Base-by-base conservation (phyloP, 1,140 invertebrate genomes). In the Steinernema khuongi region DNA sequence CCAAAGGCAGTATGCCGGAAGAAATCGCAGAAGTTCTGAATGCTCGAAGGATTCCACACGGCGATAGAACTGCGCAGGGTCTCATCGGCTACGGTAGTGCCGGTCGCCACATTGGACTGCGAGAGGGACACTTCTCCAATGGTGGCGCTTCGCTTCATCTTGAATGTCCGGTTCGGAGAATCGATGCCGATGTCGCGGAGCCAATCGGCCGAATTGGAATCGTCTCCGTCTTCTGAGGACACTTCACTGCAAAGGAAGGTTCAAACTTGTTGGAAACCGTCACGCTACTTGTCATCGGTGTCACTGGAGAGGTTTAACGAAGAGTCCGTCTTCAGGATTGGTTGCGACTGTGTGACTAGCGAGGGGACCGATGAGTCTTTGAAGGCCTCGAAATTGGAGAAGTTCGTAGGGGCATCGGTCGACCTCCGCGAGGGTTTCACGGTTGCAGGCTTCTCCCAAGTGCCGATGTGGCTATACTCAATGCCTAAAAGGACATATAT, bases 181-280 rank as follows among this genome's bases (percentile, higher is more conserved):
- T 60, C 19, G 50, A 60, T 60, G 11, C 50, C 50, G 50, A 60
- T 60, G 50, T 26, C 50, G 11, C 50, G 50, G 50, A 60, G 50
- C 50, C 50, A 60, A 22, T 60, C 50, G 19, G 50, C 50, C 14
- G 11, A 11, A 22, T 22, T 22, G 7, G 50, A 60, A 4, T 60
- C 50, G 50, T 11, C 4, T n/a, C 50, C 50, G 4, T 60, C 50
- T 14, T 60, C 50, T 7, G 50, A 60, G 4, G 11, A 14, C 19
- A 22, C 7, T 7, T 60, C 50, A 14, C 19, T 22, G 22, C 11
- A 14, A 4, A 11, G 26, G 26, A 26, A 22, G 26, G 11, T 60
- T 26, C 7, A 60, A 17, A 60, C 22, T 60, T 26, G 50, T n/a
- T 22, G 7, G 4, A 22, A 60, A 22, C 19, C 7, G n/a, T 41